phyloP scores from a whole-genome alignment of 1,140 invertebrate species.

The Ceratosolen fusciceps region DNA sequence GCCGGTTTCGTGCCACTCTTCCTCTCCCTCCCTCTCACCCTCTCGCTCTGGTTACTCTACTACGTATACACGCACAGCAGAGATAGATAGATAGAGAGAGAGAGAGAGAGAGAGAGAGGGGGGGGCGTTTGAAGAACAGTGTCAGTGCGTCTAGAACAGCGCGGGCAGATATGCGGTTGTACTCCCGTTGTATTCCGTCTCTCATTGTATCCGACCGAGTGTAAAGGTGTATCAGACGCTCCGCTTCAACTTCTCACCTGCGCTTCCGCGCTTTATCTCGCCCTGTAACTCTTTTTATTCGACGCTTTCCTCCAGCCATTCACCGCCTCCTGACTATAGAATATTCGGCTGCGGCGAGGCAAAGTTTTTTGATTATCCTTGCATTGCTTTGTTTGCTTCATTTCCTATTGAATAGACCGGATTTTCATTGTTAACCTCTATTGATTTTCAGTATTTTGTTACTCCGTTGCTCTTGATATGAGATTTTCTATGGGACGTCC shows the following conservation, averaged over 20 bases:
- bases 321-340: not conserved
- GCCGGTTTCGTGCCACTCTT: not conserved
- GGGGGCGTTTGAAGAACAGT: not conserved
- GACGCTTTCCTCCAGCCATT: not conserved
- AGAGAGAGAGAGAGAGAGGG: not conserved
- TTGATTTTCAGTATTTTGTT: constrained; percentile 31
- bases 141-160: not conserved
- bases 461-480: constrained; percentile 1
- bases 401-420: not conserved
- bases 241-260: constrained; percentile 39
- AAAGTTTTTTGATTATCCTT: constrained; percentile 30
- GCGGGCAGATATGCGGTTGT: not conserved
- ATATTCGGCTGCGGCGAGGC: not conserved
- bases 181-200: not conserved
- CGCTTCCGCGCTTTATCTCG: constrained; percentile 16
- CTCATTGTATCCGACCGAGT: not conserved
- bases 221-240: constrained; percentile 11
- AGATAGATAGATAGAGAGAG: too few relatives aligned
- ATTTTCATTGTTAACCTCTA: constrained; percentile 22
- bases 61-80: too few relatives aligned
- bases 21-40: too few relatives aligned
- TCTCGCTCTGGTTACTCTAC: too few relatives aligned
- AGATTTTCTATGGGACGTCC: not conserved
- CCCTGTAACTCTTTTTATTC: constrained; percentile 16
- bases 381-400: not conserved